phyloP scores from a whole-genome alignment of 1,140 invertebrate genomes.

The Oreohelix idahoensis region DNA sequence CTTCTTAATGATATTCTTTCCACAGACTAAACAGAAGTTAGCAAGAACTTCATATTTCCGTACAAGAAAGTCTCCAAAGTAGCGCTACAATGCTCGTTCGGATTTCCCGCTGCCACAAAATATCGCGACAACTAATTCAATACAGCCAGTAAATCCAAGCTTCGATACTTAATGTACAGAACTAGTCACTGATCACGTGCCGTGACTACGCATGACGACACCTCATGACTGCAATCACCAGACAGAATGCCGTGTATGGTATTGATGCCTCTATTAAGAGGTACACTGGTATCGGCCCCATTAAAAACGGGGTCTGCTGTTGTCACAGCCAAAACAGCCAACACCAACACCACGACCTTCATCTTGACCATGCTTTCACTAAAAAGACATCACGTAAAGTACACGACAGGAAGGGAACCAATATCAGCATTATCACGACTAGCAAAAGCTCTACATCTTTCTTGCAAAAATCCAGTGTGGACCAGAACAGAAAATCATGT shows the following conservation, averaged over 20 bases:
- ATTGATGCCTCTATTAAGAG: background rate
- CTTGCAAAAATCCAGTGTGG: background rate
- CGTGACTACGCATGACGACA: background rate
- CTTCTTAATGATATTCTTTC: too few species aligned
- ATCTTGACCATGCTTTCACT: background rate
- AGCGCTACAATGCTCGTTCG: too few species aligned
- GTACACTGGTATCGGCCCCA: background rate
- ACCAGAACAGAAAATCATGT: background rate
- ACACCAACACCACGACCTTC: background rate
- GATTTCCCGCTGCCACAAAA: too few species aligned
- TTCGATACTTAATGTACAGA: too few species aligned
- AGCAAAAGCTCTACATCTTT: background rate
- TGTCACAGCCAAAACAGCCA: background rate
- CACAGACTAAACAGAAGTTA: too few species aligned
- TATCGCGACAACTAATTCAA: too few species aligned
- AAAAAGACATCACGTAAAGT: background rate
- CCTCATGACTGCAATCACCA: slow-evolving; percentile 3
- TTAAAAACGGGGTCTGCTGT: background rate
- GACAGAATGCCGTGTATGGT: slow-evolving; percentile 8
- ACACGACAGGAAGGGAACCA: background rate
- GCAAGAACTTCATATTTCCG: too few species aligned
- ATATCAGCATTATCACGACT: slow-evolving; percentile 1
- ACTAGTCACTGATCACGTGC: background rate
- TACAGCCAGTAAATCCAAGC: too few species aligned
- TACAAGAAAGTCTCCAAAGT: too few species aligned